Conservation (phyloP, 2,888 invertebrate genomes). For the Molanna angustata region DNA sequence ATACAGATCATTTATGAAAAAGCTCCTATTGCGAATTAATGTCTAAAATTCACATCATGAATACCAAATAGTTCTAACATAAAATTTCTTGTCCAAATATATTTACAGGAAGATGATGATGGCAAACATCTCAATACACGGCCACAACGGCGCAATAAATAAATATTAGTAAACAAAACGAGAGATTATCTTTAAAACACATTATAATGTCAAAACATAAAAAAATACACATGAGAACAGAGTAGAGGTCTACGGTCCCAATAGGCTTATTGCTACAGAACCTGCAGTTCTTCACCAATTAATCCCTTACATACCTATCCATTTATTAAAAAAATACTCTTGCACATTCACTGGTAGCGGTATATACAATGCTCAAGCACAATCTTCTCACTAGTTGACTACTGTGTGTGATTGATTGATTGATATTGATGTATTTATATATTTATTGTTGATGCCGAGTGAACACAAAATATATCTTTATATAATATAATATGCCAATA, state of each 20-base stretch:
- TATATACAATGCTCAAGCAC: too few species aligned
- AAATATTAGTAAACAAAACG: constrained; percentile 18
- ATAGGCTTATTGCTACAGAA: too few species aligned
- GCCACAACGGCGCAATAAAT: constrained; percentile 10
- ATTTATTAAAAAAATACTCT: too few species aligned
- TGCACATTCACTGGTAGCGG: too few species aligned
- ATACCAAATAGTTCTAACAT: constrained; percentile 16
- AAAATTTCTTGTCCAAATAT: constrained; percentile 18
- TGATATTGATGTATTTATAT: too few species aligned
- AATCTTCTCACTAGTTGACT: too few species aligned
- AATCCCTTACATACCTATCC: too few species aligned
- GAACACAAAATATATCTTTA: too few species aligned
- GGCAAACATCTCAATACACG: constrained; percentile 9
- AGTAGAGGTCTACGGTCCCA: constrained; percentile 12
- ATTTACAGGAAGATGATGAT: constrained; percentile 18
- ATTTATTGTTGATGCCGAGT: too few species aligned
- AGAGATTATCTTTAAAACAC: constrained; percentile 21
- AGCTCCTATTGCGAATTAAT: constrained; percentile 18
- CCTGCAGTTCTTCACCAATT: too few species aligned
- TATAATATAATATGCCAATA: too few species aligned
- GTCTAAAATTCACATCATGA: constrained; percentile 17
- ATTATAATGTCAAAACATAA: constrained; percentile 30
- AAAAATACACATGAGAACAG: constrained; percentile 19
- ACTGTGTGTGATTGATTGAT: too few species aligned
- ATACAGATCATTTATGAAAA: constrained; percentile 14